These are phyloP conservation scores for Gymnarchus niloticus DNA, from an alignment of 2,113 vertebrate genomes.

Conservation along the genomic window DNA sequence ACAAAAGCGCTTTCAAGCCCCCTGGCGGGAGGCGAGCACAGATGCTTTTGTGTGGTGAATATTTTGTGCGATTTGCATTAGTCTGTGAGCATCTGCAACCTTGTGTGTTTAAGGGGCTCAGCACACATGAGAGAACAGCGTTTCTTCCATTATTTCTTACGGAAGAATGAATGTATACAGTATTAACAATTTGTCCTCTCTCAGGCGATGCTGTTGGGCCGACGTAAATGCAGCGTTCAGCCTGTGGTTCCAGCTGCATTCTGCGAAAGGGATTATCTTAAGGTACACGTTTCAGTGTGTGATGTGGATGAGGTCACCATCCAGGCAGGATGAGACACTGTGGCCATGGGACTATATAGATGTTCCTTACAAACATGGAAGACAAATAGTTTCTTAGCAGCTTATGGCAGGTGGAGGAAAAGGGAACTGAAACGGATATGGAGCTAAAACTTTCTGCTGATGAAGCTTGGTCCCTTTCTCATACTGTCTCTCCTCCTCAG, in stretches of 20 bases:
- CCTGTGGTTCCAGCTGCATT: neutral
- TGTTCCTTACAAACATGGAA: neutral
- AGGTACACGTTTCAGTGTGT: neutral
- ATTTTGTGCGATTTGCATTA: constrained; percentile 35
- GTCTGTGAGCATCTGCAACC: constrained; percentile 24
- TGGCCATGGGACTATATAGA: neutral
- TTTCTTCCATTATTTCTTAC: constrained; percentile 10
- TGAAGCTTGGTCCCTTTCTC: neutral
- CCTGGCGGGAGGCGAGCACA: constrained; percentile 16
- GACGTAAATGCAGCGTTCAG: neutral
- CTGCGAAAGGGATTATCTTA: neutral
- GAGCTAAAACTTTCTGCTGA: neutral
- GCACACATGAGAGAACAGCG: constrained; percentile 15
- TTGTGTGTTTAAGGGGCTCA: constrained; percentile 36
- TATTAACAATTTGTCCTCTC: neutral
- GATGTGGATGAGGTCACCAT: neutral
- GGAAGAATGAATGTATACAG: neutral
- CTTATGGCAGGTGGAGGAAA: too few species aligned
- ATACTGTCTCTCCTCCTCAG: neutral
- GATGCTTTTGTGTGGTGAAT: constrained; percentile 38
- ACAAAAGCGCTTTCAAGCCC: constrained; percentile 29
- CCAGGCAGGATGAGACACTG: neutral
- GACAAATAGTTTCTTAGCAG: too few species aligned
- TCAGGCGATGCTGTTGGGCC: neutral
- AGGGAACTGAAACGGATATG: neutral